Base-by-base conservation (phyloP, 1,140 invertebrate species). In the Penaeus japonicus region DNA sequence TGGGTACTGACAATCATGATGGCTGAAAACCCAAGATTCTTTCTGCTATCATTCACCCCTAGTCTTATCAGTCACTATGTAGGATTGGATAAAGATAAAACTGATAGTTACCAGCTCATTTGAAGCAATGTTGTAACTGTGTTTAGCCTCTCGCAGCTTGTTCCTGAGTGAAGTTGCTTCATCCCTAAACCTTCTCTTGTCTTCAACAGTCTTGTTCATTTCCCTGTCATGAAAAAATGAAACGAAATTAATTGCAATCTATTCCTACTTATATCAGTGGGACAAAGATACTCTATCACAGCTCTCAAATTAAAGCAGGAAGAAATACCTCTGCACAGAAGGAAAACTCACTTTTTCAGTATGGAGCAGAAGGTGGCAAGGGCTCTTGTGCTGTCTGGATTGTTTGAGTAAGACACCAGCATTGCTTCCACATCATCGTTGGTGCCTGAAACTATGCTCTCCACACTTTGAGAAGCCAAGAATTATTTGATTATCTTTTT, bases 311-410 rank as follows among this genome's bases (percentile, higher is more conserved):
- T n/a, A 39, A 39, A 39, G 7, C 2, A 7, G 7, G 7, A 39
- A 39, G 7, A 39, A 39, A 7, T 39, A 7, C n/a, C n/a, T n/a
- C n/a, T n/a, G n/a, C n/a, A 47, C 47, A 47, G 47, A 47, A 47
- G 47, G 47, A 47, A 47, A 47, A 85, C 84, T 77, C 32, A 85
- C 84, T 85, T 85, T 77, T 85, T 85, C 47, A 85, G 54, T 78
- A 85, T 57, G 12, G 84, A 85, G 18, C 65, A 75, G 22, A 85
- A 77, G 18, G 84, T 85, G 18, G 84, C 65, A 2, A 85, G 18
- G 53, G 62, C 47, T 32, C 73, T 54, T 24, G 30, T 54, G 47
- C 73, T 77, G 70, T 53, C 73, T 20, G 53, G 73, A 30, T 55
- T 75, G 47, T 70, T 24, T 15, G 55, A 15, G 24, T 84, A 84